Evolutionary conservation across 2,797 vertebrate species (phyloP).

Genomic region (Premnoplex brunnescens): DNA sequence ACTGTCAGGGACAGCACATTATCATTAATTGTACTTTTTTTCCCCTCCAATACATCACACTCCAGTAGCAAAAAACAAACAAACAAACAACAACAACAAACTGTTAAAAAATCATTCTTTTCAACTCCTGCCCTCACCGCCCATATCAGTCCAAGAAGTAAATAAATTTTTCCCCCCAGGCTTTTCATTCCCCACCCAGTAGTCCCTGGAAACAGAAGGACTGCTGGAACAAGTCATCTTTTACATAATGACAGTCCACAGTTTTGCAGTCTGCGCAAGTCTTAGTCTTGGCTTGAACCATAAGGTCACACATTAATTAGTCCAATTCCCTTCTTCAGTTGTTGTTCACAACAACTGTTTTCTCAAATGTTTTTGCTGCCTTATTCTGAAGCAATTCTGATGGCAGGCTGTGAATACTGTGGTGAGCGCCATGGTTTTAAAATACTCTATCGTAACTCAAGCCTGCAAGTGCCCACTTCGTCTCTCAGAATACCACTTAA

Average conservation of each 20-base stretch:
- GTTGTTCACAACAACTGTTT: conserved; percentile 6
- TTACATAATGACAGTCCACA: not conserved
- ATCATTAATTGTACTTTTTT: not conserved
- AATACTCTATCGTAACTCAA: not conserved
- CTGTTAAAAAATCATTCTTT: not conserved
- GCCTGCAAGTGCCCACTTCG: conserved; percentile 12
- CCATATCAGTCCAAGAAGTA: not conserved
- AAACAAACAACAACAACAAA: too few species aligned
- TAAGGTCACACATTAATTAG: conserved; percentile 31
- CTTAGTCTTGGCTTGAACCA: conserved; percentile 18
- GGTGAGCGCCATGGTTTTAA: conserved; percentile 2
- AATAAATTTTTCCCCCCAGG: not conserved
- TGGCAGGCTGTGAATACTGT: not conserved
- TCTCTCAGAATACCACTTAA: conserved; percentile 20
- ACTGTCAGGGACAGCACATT: not conserved
- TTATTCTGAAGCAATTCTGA: conserved; percentile 20
- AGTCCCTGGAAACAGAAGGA: conserved; percentile 3
- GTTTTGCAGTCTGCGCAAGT: not conserved
- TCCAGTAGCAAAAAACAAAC: not conserved
- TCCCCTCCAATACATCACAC: not conserved
- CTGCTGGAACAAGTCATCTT: not conserved
- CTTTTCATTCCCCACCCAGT: not conserved
- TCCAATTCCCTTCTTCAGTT: not conserved
- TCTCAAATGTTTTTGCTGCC: not conserved
- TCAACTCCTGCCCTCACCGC: fast-evolving